Evolutionary conservation across 2,113 vertebrate species (phyloP).

Genomic region (Oncorhynchus kisutch): DNA sequence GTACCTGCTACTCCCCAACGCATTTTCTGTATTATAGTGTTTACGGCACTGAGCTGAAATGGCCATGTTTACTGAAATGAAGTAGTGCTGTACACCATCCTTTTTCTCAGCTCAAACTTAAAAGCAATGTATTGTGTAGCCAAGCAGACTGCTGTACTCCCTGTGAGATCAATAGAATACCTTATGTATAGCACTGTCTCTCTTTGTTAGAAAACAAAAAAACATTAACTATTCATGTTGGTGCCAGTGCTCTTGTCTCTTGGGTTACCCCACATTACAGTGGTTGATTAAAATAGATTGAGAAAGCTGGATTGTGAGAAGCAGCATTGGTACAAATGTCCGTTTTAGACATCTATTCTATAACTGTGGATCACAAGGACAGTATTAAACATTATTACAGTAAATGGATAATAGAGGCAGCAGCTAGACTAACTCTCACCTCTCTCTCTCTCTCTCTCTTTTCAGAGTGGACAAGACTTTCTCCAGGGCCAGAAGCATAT

Average conservation of each 20-base stretch:
- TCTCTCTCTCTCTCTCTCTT: slow-evolving; percentile 16
- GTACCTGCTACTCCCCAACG: slow-evolving; percentile 24
- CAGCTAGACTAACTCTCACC: slow-evolving; percentile 2
- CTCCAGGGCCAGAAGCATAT: slow-evolving; percentile 65
- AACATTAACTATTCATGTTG: background rate
- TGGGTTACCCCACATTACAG: background rate
- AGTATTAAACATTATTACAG: no score
- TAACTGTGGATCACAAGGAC: no score
- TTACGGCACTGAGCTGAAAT: background rate
- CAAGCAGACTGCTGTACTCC: slow-evolving; percentile 6
- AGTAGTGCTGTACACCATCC: no score
- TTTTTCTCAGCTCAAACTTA: no score
- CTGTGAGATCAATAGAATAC: background rate
- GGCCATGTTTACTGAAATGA: background rate
- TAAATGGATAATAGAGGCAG: no score
- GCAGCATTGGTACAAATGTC: background rate
- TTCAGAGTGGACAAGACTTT: slow-evolving; percentile 74
- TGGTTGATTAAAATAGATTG: background rate
- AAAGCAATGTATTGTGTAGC: background rate
- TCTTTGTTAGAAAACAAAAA: background rate
- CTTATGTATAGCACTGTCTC: background rate
- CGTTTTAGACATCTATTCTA: no score
- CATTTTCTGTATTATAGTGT: background rate
- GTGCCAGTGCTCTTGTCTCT: background rate
- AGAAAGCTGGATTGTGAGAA: background rate